Evolutionary conservation across 2,113 vertebrate species (phyloP), one percentile per base, ranked within the genome.

Genomic region (Chinchilla lanigera): DNA sequence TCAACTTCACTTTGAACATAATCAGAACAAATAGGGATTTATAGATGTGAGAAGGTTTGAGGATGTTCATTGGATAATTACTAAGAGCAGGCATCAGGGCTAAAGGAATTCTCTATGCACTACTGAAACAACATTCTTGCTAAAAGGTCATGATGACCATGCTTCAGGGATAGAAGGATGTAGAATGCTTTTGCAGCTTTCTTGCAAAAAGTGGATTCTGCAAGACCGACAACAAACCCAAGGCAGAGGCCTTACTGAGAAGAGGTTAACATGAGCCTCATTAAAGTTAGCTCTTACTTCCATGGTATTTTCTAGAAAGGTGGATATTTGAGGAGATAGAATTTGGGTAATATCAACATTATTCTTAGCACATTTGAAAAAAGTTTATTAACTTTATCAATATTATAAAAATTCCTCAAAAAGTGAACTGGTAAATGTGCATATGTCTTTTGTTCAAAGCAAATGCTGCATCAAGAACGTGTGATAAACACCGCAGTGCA

Each of bases 331-430:
- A 75, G 20, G 11, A 54, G 7, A 58, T 11, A 85, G 14, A 47
- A 80, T 85, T 56, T 71, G 4, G 90, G 17, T 58, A 92, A 38
- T 69, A 28, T 56, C 26, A 50, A 35, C 19, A 35, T 19, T 17
- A 60, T 47, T 96, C 22, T 89, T 86, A 58, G 24, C 47, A 52
- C 77, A 82, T 86, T 81, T 41, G 20, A 47, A 47, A 80, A n/a
- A 69, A 56, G 0, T 80, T 80, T n/a, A 35, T 84, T 65, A 61
- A 73, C 17, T 16, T 11, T 35, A 24, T 60, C 75, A 89, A n/a
- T 22, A 65, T 71, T 52, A 58, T 65, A 11, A 95, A 93, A 81
- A 41, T 20, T 75, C 52, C 33, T 67, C 5, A 93, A 33, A 93
- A 87, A 77, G 8, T 67, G 1, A 90, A 93, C 80, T 73, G 12